These are phyloP conservation scores for Drepana arcuata DNA, from an alignment of 1,140 invertebrate genomes.

Conservation along the genomic window DNA sequence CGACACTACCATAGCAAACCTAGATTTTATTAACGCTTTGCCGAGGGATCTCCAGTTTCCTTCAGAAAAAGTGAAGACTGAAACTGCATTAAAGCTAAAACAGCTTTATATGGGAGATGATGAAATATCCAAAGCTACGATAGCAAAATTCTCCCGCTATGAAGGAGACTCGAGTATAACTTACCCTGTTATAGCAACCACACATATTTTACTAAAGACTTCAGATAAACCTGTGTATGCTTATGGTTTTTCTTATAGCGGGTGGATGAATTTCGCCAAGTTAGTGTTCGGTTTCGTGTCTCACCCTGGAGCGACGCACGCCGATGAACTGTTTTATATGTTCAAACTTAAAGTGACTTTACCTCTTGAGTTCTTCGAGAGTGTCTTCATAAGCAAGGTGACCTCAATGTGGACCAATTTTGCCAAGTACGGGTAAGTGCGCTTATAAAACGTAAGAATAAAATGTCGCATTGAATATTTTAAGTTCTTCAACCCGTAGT, in stretches of 20 bases:
- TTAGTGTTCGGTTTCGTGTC: constrained; percentile 19
- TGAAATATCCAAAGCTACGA: constrained; percentile 21
- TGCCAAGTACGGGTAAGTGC: constrained; percentile 45
- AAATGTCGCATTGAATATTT: not conserved
- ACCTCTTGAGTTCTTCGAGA: constrained; percentile 25
- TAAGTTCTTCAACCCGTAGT: no score
- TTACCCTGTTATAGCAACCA: constrained; percentile 33
- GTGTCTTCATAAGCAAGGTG: constrained; percentile 28
- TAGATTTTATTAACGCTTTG: constrained; percentile 32
- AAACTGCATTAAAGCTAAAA: constrained; percentile 20
- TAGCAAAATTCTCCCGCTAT: constrained; percentile 32
- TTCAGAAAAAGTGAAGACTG: constrained; percentile 23
- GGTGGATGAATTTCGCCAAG: constrained; percentile 42
- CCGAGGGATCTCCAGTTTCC: constrained; percentile 39
- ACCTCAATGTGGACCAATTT: constrained; percentile 53
- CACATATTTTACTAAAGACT: constrained; percentile 28
- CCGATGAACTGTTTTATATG: constrained; percentile 55
- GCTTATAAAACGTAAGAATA: no score
- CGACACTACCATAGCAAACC: constrained; percentile 31
- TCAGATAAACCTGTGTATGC: constrained; percentile 28
- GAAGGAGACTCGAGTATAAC: constrained; percentile 40
- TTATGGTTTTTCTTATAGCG: constrained; percentile 35
- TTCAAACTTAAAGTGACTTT: constrained; percentile 33
- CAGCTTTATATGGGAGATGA: constrained; percentile 31
- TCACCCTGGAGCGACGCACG: constrained; percentile 42